These are phyloP conservation scores for Automeris io DNA, from an alignment of 2,888 invertebrate genomes.

Conservation along the genomic window DNA sequence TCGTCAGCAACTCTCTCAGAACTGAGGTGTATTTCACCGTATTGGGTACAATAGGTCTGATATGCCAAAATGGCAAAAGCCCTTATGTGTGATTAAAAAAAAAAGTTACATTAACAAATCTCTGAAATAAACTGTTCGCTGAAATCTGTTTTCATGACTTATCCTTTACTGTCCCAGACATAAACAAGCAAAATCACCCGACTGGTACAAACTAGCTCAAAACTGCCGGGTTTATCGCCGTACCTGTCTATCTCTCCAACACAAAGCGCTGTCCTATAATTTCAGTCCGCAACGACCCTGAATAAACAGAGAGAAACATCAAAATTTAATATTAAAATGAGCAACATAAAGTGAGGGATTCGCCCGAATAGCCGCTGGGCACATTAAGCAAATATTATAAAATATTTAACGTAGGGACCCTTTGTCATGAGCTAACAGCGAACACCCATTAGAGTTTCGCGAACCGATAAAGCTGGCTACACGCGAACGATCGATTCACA, in stretches of 20 bases:
- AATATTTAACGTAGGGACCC: conserved; percentile 35
- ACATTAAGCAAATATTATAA: conserved; percentile 43
- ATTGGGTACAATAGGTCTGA: too few relatives aligned
- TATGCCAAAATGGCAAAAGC: too few relatives aligned
- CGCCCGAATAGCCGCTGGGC: conserved; percentile 30
- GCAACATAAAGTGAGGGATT: conserved; percentile 22
- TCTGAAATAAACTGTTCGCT: too few relatives aligned
- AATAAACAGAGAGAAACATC: conserved; percentile 13
- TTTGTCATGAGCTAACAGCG: conserved; percentile 37
- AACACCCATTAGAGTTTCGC: conserved; percentile 33
- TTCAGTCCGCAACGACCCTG: background rate
- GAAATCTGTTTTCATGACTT: too few relatives aligned
- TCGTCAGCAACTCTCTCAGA: too few relatives aligned
- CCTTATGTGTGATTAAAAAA: too few relatives aligned
- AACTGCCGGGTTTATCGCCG: too few relatives aligned
- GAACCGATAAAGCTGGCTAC: conserved; percentile 13
- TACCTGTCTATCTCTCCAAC: background rate
- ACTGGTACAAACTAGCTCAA: too few relatives aligned
- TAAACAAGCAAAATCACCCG: too few relatives aligned
- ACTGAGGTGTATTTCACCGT: too few relatives aligned
- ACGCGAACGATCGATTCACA: conserved; percentile 14
- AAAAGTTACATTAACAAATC: too few relatives aligned
- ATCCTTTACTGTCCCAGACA: too few relatives aligned
- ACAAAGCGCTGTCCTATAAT: conserved; percentile 1
- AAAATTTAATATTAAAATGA: conserved; percentile 25